Conservation (phyloP, 2,797 vertebrate species). For the Ibycter americanus region DNA sequence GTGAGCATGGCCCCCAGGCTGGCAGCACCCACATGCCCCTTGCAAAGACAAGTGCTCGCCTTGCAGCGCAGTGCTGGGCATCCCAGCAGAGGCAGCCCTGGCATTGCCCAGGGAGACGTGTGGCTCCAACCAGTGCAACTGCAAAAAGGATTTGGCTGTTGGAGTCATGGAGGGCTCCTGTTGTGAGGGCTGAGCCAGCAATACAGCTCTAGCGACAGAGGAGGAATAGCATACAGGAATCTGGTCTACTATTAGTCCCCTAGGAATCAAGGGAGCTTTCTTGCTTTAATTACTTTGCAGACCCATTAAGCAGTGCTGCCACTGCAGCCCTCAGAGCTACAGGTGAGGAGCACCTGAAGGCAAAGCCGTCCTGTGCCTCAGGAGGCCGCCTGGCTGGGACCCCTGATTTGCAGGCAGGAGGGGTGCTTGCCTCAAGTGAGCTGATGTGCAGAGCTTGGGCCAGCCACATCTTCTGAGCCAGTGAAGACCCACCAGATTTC, state of each 20-base stretch:
- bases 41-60: fast-evolving
- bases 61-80: not conserved
- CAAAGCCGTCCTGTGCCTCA: not conserved
- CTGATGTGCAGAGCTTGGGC: not conserved
- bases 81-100: fast-evolving
- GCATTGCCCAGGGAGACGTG: not conserved
- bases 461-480: not conserved
- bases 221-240: conserved; percentile 1
- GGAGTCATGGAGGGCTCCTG: not conserved
- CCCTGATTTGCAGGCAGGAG: not conserved
- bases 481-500: not conserved
- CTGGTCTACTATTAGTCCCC: not conserved
- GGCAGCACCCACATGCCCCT: not conserved
- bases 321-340: not conserved
- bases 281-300: conserved; percentile 14
- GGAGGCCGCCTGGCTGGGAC: not conserved
- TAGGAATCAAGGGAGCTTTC: not conserved
- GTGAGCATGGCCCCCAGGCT: not conserved
- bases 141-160: not conserved
- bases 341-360: not conserved
- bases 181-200: not conserved
- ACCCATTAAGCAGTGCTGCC: not conserved
- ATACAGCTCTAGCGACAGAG: not conserved
- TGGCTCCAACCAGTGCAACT: not conserved
- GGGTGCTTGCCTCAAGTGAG: not conserved